Conservation (phyloP, 2,888 invertebrate genomes). For the Cyrtodaria siliqua region DNA sequence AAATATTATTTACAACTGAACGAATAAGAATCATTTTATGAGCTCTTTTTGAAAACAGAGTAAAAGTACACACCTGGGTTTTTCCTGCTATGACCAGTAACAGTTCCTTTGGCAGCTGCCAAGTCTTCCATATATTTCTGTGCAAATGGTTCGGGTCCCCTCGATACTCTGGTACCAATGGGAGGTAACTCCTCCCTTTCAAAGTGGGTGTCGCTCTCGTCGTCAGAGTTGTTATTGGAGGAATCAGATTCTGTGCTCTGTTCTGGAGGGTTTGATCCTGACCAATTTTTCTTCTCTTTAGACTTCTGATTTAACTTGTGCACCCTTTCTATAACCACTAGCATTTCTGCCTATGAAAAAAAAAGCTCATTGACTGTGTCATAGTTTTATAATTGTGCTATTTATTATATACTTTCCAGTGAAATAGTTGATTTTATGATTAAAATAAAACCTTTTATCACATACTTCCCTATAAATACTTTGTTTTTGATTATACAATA, state of each 20-base stretch:
- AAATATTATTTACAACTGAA: too few relatives aligned
- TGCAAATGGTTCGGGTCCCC: conserved; percentile 24
- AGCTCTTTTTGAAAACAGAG: too few relatives aligned
- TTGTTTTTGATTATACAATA: too few relatives aligned
- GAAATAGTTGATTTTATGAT: too few relatives aligned
- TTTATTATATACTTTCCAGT: too few relatives aligned
- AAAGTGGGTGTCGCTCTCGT: conserved; percentile 3
- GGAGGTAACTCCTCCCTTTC: conserved; percentile 24
- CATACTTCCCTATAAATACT: too few relatives aligned
- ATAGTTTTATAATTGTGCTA: too few relatives aligned
- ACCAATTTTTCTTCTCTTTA: conserved; percentile 3
- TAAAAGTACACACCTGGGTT: not conserved
- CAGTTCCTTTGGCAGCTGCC: conserved; percentile 19
- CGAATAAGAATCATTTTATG: too few relatives aligned
- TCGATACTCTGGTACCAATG: conserved; percentile 26
- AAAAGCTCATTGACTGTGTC: too few relatives aligned
- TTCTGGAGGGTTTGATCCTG: not conserved
- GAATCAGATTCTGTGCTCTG: not conserved
- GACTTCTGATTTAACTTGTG: not conserved
- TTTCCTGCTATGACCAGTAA: conserved; percentile 24
- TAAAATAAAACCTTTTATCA: too few relatives aligned
- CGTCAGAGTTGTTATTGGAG: conserved; percentile 5
- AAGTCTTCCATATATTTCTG: not conserved
- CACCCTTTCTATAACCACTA: not conserved
- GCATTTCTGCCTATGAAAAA: too few relatives aligned